A percentile compares a stretch with the other conserved stretches of the same genome.
Evolutionary conservation across 2,113 vertebrate genomes (phyloP).

Genomic region (Zootoca vivipara): DNA sequence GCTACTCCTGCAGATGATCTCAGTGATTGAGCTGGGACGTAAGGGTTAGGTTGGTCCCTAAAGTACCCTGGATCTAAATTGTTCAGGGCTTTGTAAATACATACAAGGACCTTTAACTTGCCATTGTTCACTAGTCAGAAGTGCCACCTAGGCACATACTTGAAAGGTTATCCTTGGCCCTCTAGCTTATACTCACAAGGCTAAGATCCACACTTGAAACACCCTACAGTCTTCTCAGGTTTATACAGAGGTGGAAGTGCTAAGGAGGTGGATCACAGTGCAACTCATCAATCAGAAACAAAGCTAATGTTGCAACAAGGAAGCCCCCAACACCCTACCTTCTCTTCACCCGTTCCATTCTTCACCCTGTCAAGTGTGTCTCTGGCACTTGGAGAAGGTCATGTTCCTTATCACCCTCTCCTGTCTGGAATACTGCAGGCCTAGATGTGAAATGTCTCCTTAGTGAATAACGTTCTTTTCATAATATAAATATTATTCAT

Average conservation of each 20-base stretch:
- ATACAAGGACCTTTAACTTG: background rate
- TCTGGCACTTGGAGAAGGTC: background rate
- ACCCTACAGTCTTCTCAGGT: background rate
- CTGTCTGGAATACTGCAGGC: background rate
- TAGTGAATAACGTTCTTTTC: background rate
- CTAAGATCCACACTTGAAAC: background rate
- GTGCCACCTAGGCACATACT: background rate
- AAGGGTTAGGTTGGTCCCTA: too few relatives aligned
- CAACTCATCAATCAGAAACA: background rate
- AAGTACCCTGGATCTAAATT: too few relatives aligned
- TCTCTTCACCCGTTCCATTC: background rate
- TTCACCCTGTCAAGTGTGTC: slow-evolving; percentile 13
- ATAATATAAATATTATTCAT: background rate
- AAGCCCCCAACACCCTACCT: background rate
- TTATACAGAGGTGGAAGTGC: background rate
- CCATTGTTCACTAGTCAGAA: background rate
- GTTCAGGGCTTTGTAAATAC: too few relatives aligned
- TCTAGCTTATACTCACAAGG: background rate
- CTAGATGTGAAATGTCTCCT: background rate
- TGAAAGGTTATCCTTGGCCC: background rate
- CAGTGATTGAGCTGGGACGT: too few relatives aligned
- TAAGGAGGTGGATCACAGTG: background rate
- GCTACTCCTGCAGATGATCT: too few relatives aligned
- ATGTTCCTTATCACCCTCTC: background rate
- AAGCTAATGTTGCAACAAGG: background rate